Percentiles rank a stretch among this genome's conserved stretches.
These are phyloP conservation scores for Eilema sororculum DNA, from an alignment of 2,888 invertebrate genomes.

Conservation along the genomic window DNA sequence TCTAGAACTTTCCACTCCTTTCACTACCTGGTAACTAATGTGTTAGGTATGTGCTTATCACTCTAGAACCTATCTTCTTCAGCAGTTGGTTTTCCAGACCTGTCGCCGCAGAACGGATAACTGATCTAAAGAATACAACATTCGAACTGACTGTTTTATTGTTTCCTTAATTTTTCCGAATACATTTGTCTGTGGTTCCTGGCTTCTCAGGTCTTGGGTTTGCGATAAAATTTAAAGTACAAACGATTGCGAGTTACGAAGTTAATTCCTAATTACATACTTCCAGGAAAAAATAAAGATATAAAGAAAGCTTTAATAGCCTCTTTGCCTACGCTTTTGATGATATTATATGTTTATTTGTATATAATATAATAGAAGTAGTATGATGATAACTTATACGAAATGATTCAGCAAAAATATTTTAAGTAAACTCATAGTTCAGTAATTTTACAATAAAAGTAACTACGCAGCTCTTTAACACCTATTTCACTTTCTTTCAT, in stretches of 20 bases:
- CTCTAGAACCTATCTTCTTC: not conserved
- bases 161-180: not conserved
- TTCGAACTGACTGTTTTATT: not conserved
- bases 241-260: too few species aligned
- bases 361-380: not conserved
- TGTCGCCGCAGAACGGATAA: not conserved
- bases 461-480: not conserved
- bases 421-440: not conserved
- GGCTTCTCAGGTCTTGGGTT: too few species aligned
- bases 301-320: not conserved
- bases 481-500: conserved; percentile 51
- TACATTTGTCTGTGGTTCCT: not conserved
- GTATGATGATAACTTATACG: not conserved
- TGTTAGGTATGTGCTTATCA: too few species aligned
- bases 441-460: not conserved
- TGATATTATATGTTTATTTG: too few species aligned
- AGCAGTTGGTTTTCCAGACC: not conserved
- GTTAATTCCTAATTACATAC: too few species aligned
- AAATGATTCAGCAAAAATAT: too few species aligned
- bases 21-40: too few species aligned
- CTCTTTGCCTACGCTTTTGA: too few species aligned
- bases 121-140: not conserved
- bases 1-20: too few species aligned
- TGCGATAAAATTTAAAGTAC: too few species aligned
- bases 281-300: too few species aligned